These are phyloP conservation scores for Megaustenia siamemsis DNA, from an alignment of 2,888 invertebrate species.

Conservation along the genomic window DNA sequence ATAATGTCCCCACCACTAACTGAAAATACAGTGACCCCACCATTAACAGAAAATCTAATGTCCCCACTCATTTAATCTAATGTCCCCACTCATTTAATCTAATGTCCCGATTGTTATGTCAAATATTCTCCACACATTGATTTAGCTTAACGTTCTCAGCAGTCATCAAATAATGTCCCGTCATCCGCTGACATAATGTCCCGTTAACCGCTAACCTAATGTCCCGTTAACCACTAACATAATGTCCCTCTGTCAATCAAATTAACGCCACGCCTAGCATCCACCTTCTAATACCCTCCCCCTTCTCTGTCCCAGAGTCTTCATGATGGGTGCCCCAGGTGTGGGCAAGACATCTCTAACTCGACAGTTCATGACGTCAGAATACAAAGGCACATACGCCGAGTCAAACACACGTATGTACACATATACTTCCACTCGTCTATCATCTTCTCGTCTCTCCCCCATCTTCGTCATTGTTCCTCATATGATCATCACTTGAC, in stretches of 20 bases:
- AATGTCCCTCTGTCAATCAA: no score
- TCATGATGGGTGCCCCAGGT: conserved; percentile 85
- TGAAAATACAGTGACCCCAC: no score
- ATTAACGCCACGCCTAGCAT: no score
- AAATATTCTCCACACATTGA: no score
- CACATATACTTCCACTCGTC: not conserved
- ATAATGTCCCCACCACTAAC: not conserved
- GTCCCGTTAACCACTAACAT: not conserved
- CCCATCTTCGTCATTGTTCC: no score
- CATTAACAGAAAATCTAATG: no score
- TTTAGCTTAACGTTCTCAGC: no score
- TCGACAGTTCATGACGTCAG: conserved; percentile 87
- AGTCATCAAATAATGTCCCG: no score
- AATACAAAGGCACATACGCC: conserved; percentile 83
- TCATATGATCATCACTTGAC: no score
- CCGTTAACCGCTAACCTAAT: not conserved
- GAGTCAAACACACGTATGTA: conserved; percentile 57
- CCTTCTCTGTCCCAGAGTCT: conserved; percentile 81
- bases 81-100: no score
- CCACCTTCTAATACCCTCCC: not conserved
- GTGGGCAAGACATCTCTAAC: conserved; percentile 87
- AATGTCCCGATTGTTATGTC: no score
- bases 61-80: no score
- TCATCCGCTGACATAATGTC: not conserved
- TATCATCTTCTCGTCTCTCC: conserved; percentile 5